Conservation (phyloP, 2,113 vertebrate species). For the Lamprotornis superbus region DNA sequence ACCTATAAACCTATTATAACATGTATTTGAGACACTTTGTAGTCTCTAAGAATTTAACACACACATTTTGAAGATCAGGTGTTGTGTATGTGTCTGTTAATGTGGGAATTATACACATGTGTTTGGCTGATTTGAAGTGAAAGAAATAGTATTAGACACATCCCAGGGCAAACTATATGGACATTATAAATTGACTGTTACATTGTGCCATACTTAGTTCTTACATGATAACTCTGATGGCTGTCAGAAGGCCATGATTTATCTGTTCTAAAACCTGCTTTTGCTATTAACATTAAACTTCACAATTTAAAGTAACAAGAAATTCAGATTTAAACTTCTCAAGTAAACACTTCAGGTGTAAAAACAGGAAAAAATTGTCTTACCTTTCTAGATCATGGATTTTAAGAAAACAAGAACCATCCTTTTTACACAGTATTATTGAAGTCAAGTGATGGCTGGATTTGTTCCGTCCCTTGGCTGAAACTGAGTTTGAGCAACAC, state of each 20-base stretch:
- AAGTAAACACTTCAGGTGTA: not conserved
- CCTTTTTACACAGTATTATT: not conserved
- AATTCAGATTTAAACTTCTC: not conserved
- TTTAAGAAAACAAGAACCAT: not conserved
- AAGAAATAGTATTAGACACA: not conserved
- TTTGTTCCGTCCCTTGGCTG: not conserved
- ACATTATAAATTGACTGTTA: not conserved
- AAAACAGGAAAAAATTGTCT: not conserved
- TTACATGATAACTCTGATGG: not conserved
- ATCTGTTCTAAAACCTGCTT: not conserved
- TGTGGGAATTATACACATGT: not conserved
- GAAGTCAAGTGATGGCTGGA: not conserved
- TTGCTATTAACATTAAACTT: not conserved
- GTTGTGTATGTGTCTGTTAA: not conserved
- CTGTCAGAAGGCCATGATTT: not conserved
- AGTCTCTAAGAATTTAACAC: not conserved
- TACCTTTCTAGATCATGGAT: not conserved
- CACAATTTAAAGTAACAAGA: not conserved
- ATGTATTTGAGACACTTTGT: not conserved
- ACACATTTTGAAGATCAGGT: not conserved
- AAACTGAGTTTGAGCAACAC: not conserved
- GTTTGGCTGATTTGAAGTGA: not conserved
- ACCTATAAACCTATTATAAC: not conserved
- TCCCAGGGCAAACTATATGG: not conserved
- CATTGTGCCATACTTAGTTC: not conserved